Evolutionary conservation across 2,113 vertebrate species (phyloP), one percentile per base, ranked within the genome.

Genomic region (Scytalopus superciliaris): DNA sequence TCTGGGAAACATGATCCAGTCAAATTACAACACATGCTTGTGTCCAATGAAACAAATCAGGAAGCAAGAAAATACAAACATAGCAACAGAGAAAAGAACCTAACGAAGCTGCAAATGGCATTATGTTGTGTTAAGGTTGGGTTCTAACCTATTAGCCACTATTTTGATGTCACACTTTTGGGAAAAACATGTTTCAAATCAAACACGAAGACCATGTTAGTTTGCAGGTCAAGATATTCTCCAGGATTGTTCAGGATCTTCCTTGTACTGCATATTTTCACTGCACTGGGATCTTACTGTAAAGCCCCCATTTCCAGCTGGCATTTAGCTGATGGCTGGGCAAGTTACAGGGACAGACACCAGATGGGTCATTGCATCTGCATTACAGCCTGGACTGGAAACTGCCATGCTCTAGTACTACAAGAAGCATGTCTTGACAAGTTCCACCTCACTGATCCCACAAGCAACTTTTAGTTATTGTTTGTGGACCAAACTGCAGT

Each of bases 1-100:
- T 93, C 94, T 84, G 49, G 55, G 90, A 95, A 96, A 90, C 56
- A 72, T 1, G 2, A 86, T 74, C 63, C 82, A 86, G 39, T 25
- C 63, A 86, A 88, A 94, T 62, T 59, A 80, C 2, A 92, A 64
- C n/a, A 77, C 1, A 3, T 72, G 70, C 15, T 73, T 83, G 67
- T 2, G 5, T 63, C 87, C 79, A 77, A 21, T 27, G 49, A 95
- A 95, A 93, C 35, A 83, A 88, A 69, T 22, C 22, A 44, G 37
- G 28, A 82, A 53, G 44, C 14, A 91, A 81, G 37, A 85, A 69
- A 40, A 88, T 37, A 70, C 39, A 12, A 73, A 67, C 22, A 78
- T 0, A 66, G 24, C 25, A 82, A 59, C 28, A 57, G 57, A 76
- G 56, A 37, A 69, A 50, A 86, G 27, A 82, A 39, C 10, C 33